These are phyloP conservation scores for Drosophila suboccidentalis DNA, from an alignment of 2,888 invertebrate species.

Conservation along the genomic window DNA sequence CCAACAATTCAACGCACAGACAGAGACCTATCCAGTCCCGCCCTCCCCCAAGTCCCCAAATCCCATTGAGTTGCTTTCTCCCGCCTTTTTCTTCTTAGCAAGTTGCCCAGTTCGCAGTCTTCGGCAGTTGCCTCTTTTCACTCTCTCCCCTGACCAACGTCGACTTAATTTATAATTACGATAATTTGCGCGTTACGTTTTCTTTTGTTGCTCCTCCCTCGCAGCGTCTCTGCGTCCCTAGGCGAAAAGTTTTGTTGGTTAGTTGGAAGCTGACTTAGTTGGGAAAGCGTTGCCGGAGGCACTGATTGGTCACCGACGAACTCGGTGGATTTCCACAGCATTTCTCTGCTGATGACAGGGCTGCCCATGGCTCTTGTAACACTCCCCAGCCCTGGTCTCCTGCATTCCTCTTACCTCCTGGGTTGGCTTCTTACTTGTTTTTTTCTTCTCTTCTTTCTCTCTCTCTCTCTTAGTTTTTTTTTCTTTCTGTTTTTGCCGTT, in stretches of 20 bases:
- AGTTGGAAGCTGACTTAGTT: constrained; percentile 65
- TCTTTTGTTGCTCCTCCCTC: constrained; percentile 65
- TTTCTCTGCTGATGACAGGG: constrained; percentile 27
- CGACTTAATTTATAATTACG: constrained; percentile 81
- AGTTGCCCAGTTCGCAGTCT: constrained; percentile 34
- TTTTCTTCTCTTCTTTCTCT: constrained; percentile 14
- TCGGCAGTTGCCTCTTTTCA: not conserved
- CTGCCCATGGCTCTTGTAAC: constrained; percentile 11
- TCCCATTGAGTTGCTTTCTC: not conserved
- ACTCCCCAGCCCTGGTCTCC: not conserved
- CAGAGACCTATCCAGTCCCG: not conserved
- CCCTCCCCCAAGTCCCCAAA: too few relatives aligned
- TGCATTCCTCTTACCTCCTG: constrained; percentile 3
- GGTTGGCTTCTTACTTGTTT: constrained; percentile 4
- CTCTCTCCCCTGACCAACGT: constrained; percentile 59
- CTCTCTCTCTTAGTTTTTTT: constrained; percentile 4
- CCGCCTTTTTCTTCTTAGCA: not conserved
- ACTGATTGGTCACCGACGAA: constrained; percentile 56
- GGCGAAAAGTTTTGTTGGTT: constrained; percentile 65
- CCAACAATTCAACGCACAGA: constrained; percentile 66
- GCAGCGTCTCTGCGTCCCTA: not conserved
- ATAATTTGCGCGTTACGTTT: constrained; percentile 81
- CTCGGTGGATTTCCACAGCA: constrained; percentile 21
- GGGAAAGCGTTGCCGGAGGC: constrained; percentile 40
- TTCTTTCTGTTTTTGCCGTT: constrained; percentile 54